Conservation (phyloP, 2,797 vertebrate genomes). For the Tinamus major region DNA sequence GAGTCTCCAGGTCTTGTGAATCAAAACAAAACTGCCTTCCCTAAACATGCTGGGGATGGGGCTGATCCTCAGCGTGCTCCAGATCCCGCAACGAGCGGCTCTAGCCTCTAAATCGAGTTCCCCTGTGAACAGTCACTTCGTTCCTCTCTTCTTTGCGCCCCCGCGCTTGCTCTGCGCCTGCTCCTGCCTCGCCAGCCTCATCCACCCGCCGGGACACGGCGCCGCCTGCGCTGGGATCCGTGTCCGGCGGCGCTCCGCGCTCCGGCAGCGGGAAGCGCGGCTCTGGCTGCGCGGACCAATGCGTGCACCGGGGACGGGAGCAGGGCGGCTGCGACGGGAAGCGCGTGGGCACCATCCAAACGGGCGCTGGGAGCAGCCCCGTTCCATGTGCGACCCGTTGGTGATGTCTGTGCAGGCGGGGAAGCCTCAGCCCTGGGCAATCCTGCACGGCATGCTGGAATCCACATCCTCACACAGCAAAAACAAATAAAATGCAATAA, state of each 20-base stretch:
- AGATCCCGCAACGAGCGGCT: not conserved
- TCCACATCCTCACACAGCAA: not conserved
- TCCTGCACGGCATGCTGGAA: not conserved
- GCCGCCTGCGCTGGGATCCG: no score
- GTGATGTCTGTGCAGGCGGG: not conserved
- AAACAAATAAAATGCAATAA: not conserved
- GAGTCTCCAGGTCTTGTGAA: not conserved
- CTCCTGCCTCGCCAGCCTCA: fast-evolving
- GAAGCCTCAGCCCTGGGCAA: not conserved
- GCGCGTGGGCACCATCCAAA: not conserved
- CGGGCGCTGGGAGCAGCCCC: not conserved
- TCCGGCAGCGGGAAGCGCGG: no score
- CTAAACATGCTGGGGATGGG: fast-evolving
- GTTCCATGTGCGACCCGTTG: not conserved
- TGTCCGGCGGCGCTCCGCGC: no score
- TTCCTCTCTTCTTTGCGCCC: not conserved
- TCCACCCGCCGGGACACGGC: not conserved
- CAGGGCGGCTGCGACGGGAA: no score
- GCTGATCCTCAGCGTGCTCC: fast-evolving
- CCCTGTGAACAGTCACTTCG: fast-evolving
- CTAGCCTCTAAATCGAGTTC: not conserved
- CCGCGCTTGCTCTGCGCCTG: no score
- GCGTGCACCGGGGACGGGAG: no score
- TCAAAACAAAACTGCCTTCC: not conserved
- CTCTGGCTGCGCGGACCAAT: no score